These are phyloP conservation scores for Netelia inedita DNA, from an alignment of 2,888 invertebrate species.

Conservation along the genomic window DNA sequence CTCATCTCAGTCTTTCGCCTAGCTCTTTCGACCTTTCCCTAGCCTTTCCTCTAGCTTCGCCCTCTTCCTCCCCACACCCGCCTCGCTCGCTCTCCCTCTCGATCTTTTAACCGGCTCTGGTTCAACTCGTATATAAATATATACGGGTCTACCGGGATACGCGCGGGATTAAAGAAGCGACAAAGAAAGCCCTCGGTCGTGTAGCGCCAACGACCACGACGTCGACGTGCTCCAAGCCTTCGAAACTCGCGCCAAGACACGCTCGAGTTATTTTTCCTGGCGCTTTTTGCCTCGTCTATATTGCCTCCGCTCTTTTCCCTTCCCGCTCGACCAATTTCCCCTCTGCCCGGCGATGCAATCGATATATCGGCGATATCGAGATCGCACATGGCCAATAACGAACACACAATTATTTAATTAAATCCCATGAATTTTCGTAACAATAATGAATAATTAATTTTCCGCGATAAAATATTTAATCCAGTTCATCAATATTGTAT, in stretches of 20 bases:
- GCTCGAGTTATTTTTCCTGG: slow-evolving; percentile 42
- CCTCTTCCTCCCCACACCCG: not conserved
- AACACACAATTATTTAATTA: no score
- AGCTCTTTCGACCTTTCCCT: not conserved
- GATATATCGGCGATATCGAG: no score
- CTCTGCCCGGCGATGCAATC: no score
- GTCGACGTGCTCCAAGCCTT: not conserved
- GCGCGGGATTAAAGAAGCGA: slow-evolving; percentile 70
- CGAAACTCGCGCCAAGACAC: slow-evolving; percentile 41
- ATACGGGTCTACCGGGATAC: slow-evolving; percentile 49
- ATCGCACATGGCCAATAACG: no score
- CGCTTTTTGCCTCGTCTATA: slow-evolving; percentile 39
- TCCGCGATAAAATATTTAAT: no score
- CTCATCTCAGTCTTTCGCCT: slow-evolving; percentile 1
- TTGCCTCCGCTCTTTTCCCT: not conserved
- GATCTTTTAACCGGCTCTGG: slow-evolving; percentile 19
- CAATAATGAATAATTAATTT: no score
- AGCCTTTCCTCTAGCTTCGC: not conserved
- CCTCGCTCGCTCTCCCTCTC: slow-evolving; percentile 26
- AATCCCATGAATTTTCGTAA: no score
- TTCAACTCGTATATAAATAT: slow-evolving; percentile 64
- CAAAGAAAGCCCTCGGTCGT: slow-evolving; percentile 65
- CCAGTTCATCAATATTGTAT: no score
- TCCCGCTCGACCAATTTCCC: not conserved
- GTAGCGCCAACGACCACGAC: slow-evolving; percentile 38